phyloP scores from a whole-genome alignment of 2,113 vertebrate genomes.

The Tiliqua scincoides region DNA sequence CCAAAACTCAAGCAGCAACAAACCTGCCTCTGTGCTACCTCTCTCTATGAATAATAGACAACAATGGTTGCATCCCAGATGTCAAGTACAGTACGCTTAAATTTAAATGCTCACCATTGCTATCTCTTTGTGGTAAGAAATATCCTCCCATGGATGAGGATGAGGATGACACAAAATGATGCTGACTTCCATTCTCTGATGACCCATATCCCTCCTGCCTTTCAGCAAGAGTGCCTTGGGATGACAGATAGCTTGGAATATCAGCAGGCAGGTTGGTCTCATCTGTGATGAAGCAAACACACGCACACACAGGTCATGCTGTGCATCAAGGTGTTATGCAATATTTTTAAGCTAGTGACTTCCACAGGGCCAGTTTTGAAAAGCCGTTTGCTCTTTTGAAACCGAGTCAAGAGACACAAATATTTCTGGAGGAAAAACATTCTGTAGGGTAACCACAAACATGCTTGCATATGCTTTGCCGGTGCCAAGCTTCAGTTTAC shows the following conservation, averaged over 20 bases:
- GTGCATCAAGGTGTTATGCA: not conserved
- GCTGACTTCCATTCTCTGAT: slow-evolving; percentile 91
- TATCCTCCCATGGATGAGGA: slow-evolving; percentile 84
- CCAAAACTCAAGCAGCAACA: not conserved
- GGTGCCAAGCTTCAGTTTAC: slow-evolving; percentile 58
- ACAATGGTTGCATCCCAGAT: not conserved
- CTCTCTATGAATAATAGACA: not conserved
- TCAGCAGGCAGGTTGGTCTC: slow-evolving; percentile 96
- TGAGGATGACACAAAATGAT: slow-evolving; percentile 88
- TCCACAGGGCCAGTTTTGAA: slow-evolving; percentile 33
- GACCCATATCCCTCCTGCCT: slow-evolving; percentile 90
- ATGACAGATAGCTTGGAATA: slow-evolving; percentile 95
- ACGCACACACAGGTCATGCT: slow-evolving; percentile 33
- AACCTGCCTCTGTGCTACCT: not conserved
- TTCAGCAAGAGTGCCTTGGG: slow-evolving; percentile 94
- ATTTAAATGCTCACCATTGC: slow-evolving; percentile 78
- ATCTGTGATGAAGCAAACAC: slow-evolving; percentile 75
- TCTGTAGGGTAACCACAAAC: slow-evolving; percentile 28
- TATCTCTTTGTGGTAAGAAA: slow-evolving; percentile 88
- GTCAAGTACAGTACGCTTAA: not conserved
- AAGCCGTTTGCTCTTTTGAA: slow-evolving; percentile 43
- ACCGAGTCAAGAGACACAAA: slow-evolving; percentile 42
- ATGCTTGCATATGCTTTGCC: not conserved
- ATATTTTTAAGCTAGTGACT: slow-evolving; percentile 44
- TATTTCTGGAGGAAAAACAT: slow-evolving; percentile 34